These are phyloP conservation scores for Lobophora halterata DNA, from an alignment of 2,888 invertebrate genomes.

Conservation along the genomic window DNA sequence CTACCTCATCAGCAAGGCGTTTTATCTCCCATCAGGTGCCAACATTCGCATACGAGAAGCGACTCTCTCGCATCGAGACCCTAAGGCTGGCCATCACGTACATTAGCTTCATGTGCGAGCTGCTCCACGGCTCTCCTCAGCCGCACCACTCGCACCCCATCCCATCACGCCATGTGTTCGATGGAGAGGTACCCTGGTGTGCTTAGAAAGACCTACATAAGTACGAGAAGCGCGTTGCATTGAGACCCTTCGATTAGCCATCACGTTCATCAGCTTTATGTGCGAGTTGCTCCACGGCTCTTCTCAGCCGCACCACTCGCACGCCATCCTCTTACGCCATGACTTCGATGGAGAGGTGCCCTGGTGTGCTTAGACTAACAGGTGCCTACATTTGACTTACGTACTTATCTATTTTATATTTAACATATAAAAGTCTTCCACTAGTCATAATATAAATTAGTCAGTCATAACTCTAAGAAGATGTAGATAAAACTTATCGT, in stretches of 20 bases:
- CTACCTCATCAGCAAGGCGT: background rate
- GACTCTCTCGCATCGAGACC: slow-evolving; percentile 96
- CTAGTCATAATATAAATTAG: too few relatives aligned
- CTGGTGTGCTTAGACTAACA: slow-evolving; percentile 61
- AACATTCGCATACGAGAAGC: slow-evolving; percentile 97
- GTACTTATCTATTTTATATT: too few relatives aligned
- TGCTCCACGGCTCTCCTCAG: slow-evolving; percentile 85
- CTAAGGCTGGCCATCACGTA: slow-evolving; percentile 96
- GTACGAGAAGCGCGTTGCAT: slow-evolving; percentile 98
- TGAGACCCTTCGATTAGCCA: slow-evolving; percentile 95
- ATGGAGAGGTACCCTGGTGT: slow-evolving; percentile 75
- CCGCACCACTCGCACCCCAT: slow-evolving; percentile 59
- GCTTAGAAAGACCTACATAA: slow-evolving; percentile 39
- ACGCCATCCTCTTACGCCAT: slow-evolving; percentile 59
- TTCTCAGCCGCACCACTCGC: slow-evolving; percentile 69
- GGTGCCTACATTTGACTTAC: too few relatives aligned
- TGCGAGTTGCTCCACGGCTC: slow-evolving; percentile 90
- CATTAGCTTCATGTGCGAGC: slow-evolving; percentile 97
- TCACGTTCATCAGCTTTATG: slow-evolving; percentile 98
- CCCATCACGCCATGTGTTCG: slow-evolving; percentile 67
- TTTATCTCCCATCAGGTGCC: slow-evolving; percentile 82
- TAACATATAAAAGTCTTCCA: too few relatives aligned
- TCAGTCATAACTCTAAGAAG: too few relatives aligned
- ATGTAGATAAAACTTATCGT: too few relatives aligned
- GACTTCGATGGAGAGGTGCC: slow-evolving; percentile 73